Percentiles rank a stretch among this genome's conserved stretches.
These are phyloP conservation scores for Hyles vespertilio DNA, from an alignment of 1,140 invertebrate species.

Conservation along the genomic window DNA sequence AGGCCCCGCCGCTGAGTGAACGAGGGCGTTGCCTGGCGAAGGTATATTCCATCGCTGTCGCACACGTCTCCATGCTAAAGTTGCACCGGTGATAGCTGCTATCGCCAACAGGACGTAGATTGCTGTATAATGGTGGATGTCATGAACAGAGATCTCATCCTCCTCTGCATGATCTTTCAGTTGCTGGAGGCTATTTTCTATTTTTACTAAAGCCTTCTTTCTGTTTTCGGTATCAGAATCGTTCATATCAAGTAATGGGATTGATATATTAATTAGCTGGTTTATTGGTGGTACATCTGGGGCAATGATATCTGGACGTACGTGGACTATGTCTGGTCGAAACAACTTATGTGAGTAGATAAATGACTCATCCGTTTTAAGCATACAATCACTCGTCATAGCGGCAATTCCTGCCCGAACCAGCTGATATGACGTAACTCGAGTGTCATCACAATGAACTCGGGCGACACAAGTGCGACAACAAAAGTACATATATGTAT, in stretches of 20 bases:
- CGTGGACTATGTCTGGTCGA: conserved; percentile 2
- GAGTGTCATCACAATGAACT: conserved; percentile 12
- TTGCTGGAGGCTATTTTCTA: conserved; percentile 3
- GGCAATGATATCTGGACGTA: background rate
- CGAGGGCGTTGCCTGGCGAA: too few species aligned
- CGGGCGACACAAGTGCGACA: conserved; percentile 8
- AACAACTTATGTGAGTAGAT: conserved; percentile 12
- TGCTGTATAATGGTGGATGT: conserved; percentile 11
- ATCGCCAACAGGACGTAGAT: conserved; percentile 8
- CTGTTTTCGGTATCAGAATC: too few species aligned
- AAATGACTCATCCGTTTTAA: conserved; percentile 10
- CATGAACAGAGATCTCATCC: conserved; percentile 2
- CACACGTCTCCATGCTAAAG: too few species aligned
- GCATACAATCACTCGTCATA: conserved; percentile 9
- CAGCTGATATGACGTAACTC: conserved; percentile 8
- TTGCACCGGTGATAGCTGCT: background rate
- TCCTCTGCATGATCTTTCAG: background rate
- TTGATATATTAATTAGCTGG: conserved; percentile 6
- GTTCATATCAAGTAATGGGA: background rate
- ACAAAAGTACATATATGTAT: conserved; percentile 13
- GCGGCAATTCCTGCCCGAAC: background rate
- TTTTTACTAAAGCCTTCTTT: background rate
- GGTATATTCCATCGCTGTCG: too few species aligned
- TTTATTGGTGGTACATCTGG: conserved; percentile 12
- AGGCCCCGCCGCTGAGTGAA: too few species aligned